These are phyloP conservation scores for Litoditis marina DNA, from an alignment of 2,888 invertebrate species.

Conservation along the genomic window DNA sequence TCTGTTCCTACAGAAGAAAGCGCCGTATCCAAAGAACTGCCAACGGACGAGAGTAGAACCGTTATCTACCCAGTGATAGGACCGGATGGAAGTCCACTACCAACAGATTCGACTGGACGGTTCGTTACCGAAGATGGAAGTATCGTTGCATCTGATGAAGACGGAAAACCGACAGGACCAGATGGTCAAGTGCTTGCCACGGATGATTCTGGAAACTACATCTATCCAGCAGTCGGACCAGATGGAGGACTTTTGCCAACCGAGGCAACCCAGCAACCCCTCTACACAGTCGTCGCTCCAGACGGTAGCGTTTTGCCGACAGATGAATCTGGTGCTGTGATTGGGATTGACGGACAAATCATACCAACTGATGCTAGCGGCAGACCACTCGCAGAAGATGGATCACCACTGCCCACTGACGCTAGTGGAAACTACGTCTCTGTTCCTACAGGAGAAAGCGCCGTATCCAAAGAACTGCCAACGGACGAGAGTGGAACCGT, in stretches of 20 bases:
- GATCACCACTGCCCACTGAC: constrained; percentile 27
- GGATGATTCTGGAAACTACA: constrained; percentile 23
- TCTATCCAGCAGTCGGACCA: constrained; percentile 26
- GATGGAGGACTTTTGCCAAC: constrained; percentile 13
- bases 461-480: constrained; percentile 10
- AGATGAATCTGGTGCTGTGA: constrained; percentile 5
- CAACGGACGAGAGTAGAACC: constrained; percentile 19
- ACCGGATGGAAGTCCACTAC: constrained; percentile 9
- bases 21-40: constrained; percentile 2
- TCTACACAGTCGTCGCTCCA: constrained; percentile 5
- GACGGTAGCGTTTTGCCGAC: constrained; percentile 5
- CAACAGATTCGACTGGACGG: constrained; percentile 20
- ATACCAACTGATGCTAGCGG: constrained; percentile 27
- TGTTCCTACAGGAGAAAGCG: constrained; percentile 13
- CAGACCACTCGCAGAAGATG: constrained; percentile 21
- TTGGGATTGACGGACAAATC: constrained; percentile 5
- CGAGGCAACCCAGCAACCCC: constrained; percentile 8
- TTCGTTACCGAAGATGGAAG: constrained; percentile 10
- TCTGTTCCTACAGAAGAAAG: constrained; percentile 12
- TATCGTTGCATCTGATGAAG: constrained; percentile 5
- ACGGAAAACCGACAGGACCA: constrained; percentile 9
- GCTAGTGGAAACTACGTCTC: constrained; percentile 16
- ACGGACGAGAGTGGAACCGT: constrained; percentile 22
- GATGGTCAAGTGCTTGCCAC: constrained; percentile 28
- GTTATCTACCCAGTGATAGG: constrained; percentile 16